These are phyloP conservation scores for Pachypeltis micranthus DNA, from an alignment of 1,140 invertebrate genomes.

Conservation along the genomic window DNA sequence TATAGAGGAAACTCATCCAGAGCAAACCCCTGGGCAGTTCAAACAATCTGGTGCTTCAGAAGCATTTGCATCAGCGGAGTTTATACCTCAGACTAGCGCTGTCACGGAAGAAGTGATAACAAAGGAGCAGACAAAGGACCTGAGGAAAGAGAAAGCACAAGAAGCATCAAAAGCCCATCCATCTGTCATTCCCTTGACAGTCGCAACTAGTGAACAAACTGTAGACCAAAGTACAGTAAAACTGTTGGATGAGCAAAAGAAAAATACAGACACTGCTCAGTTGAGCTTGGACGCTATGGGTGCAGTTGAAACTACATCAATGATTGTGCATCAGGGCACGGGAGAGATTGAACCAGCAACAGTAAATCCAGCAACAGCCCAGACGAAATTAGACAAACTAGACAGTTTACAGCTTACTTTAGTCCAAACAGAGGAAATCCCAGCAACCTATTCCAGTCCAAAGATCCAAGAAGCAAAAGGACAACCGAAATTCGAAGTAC, in stretches of 20 bases:
- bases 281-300: slow-evolving; percentile 12
- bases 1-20: slow-evolving; percentile 9
- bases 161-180: slow-evolving; percentile 8
- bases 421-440: background rate
- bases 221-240: slow-evolving; percentile 4
- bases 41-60: slow-evolving; percentile 24
- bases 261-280: slow-evolving; percentile 4
- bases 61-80: slow-evolving; percentile 21
- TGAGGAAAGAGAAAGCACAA: slow-evolving; percentile 1
- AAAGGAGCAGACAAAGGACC: slow-evolving; percentile 25
- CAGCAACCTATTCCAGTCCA: background rate
- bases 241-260: background rate
- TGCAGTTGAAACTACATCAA: slow-evolving; percentile 3
- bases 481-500: slow-evolving; percentile 15
- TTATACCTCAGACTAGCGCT: slow-evolving; percentile 15
- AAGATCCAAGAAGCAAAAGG: slow-evolving; percentile 5
- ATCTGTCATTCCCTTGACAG: slow-evolving; percentile 21
- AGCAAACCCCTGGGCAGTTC: slow-evolving; percentile 14
- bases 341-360: background rate
- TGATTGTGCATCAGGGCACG: background rate
- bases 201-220: slow-evolving; percentile 17
- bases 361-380: background rate
- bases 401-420: slow-evolving; percentile 11
- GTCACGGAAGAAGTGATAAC: slow-evolving; percentile 17
- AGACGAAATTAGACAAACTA: slow-evolving; percentile 8